A percentile compares a stretch with the other conserved stretches of the same genome.
These are phyloP conservation scores for Sterna hirundo DNA, from an alignment of 2,113 vertebrate genomes.

Conservation along the genomic window DNA sequence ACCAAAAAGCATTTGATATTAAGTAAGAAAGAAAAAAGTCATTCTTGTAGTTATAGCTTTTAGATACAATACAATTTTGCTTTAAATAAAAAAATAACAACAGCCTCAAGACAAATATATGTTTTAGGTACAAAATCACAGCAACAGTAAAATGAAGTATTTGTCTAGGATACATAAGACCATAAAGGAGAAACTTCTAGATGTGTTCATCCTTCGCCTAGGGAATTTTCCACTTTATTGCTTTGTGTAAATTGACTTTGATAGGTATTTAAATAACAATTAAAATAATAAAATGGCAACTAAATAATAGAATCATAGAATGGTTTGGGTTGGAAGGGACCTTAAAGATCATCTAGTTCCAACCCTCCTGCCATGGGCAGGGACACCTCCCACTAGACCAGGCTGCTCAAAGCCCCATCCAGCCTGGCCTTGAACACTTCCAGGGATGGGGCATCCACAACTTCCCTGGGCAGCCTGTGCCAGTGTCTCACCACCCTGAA, in stretches of 20 bases:
- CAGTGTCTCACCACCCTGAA: neutral
- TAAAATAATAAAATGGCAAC: neutral
- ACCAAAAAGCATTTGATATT: neutral
- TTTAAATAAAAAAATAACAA: neutral
- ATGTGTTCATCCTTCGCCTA: neutral
- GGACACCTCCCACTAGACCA: neutral
- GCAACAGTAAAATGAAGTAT: neutral
- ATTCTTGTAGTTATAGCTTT: neutral
- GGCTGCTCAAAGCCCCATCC: neutral
- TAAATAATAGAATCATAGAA: neutral
- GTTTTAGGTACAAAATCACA: neutral
- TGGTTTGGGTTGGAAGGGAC: neutral
- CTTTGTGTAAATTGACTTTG: neutral
- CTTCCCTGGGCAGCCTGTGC: neutral
- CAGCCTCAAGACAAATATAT: neutral
- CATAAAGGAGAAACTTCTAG: neutral
- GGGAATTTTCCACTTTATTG: neutral
- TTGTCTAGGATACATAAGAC: neutral
- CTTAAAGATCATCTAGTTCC: neutral
- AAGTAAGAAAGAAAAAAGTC: neutral
- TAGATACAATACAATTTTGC: neutral
- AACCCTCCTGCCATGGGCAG: neutral
- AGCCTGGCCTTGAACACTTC: neutral
- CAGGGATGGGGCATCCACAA: neutral
- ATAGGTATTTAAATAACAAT: neutral